Percentiles rank a stretch among this genome's conserved stretches.
These are phyloP conservation scores for Peromyscus aztecus DNA, from an alignment of 2,797 vertebrate genomes.

Conservation along the genomic window DNA sequence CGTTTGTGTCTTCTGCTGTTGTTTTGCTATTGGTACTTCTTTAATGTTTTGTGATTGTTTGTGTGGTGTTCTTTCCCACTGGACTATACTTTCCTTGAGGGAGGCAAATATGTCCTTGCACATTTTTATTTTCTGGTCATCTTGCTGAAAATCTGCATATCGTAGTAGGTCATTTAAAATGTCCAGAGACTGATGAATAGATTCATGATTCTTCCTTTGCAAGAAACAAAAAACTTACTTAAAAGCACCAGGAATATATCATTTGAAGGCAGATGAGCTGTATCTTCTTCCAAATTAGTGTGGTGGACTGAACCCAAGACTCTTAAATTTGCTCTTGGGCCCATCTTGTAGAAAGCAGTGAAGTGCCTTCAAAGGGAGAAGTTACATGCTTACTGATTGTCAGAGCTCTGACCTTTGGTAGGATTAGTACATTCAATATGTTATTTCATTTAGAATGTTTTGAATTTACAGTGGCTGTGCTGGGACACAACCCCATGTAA, in stretches of 20 bases:
- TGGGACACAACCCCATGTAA: background rate
- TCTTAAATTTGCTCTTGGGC: background rate
- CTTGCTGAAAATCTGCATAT: background rate
- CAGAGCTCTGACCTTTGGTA: background rate
- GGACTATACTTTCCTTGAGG: background rate
- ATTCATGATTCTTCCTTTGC: conserved; percentile 5
- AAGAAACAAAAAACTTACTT: background rate
- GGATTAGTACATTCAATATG: background rate
- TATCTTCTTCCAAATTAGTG: conserved; percentile 6
- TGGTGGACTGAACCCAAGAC: background rate
- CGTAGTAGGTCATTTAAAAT: background rate
- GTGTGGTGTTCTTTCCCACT: background rate
- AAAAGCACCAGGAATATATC: background rate
- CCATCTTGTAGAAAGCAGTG: background rate
- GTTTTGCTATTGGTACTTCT: background rate
- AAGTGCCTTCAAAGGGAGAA: conserved; percentile 13
- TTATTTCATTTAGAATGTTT: background rate
- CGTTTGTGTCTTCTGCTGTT: background rate
- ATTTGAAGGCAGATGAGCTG: background rate
- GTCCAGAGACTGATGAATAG: background rate
- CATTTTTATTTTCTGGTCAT: conserved; percentile 7
- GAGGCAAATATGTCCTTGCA: background rate
- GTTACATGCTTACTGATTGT: background rate
- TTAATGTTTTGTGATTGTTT: background rate
- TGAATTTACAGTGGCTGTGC: background rate